Percentiles rank a stretch among this genome's conserved stretches.
phyloP scores from a whole-genome alignment of 2,888 invertebrate species.

The Diarsia dahlii region DNA sequence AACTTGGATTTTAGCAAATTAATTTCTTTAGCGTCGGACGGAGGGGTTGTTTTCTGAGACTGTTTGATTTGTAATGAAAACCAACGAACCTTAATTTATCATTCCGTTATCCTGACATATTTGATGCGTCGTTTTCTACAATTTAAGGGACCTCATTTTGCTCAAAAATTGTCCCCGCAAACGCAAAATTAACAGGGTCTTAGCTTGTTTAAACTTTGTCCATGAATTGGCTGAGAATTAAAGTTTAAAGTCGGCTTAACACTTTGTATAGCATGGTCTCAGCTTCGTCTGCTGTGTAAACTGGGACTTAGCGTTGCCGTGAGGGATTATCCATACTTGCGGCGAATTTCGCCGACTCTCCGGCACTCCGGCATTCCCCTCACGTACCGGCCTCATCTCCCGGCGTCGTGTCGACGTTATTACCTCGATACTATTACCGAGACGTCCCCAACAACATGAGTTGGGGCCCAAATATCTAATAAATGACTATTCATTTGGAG shows the following conservation, averaged over 20 bases:
- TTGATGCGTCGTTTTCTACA: not conserved
- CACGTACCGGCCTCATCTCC: conserved; percentile 86
- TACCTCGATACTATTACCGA: conserved; percentile 84
- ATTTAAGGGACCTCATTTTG: not conserved
- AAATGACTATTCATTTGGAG: conserved; percentile 68
- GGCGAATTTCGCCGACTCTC: conserved; percentile 72
- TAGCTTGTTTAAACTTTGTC: conserved; percentile 57
- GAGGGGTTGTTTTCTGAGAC: not conserved
- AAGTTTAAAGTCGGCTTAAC: conserved; percentile 67
- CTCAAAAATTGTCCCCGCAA: not conserved
- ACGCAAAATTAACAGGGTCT: conserved; percentile 34
- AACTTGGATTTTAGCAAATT: conserved; percentile 40
- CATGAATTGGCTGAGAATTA: conserved; percentile 58
- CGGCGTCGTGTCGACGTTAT: conserved; percentile 85
- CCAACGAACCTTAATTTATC: conserved; percentile 10
- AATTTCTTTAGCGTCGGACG: conserved; percentile 8
- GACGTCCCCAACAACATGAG: conserved; percentile 71
- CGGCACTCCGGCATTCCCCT: conserved; percentile 76
- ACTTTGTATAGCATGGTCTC: conserved; percentile 65
- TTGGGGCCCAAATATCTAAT: conserved; percentile 73
- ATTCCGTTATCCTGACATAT: not conserved
- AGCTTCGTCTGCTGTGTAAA: conserved; percentile 77
- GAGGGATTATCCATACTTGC: conserved; percentile 84
- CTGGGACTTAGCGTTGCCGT: conserved; percentile 77
- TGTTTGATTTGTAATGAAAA: conserved; percentile 38